These are phyloP conservation scores for Microcebus jonahi DNA, from an alignment of 2,113 vertebrate species.

Conservation along the genomic window DNA sequence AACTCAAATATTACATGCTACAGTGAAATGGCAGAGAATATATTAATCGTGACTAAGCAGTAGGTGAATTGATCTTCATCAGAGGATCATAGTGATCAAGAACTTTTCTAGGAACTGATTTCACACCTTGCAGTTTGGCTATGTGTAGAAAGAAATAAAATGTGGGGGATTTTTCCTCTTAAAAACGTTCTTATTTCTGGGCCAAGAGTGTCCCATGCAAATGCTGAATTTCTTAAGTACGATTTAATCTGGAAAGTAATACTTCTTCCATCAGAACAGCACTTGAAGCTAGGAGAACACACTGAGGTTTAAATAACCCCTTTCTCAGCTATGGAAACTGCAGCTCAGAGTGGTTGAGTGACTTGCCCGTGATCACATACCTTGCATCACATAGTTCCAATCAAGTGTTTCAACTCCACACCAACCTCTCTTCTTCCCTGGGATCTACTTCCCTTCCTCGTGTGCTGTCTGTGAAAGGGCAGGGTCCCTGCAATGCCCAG, in stretches of 20 bases:
- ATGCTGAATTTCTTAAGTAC: neutral
- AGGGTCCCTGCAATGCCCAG: neutral
- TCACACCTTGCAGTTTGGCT: neutral
- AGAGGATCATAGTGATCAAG: neutral
- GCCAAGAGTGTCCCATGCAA: neutral
- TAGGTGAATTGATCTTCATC: neutral
- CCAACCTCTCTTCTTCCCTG: no score
- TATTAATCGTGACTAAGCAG: neutral
- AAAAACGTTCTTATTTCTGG: neutral
- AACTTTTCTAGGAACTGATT: neutral
- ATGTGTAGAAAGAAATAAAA: neutral
- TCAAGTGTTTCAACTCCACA: neutral
- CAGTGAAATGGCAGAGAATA: neutral
- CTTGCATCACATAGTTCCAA: neutral
- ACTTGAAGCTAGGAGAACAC: neutral
- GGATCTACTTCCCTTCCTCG: no score
- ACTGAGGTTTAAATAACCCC: neutral
- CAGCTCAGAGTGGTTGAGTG: neutral
- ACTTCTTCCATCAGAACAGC: neutral
- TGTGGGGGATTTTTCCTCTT: neutral
- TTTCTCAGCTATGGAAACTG: neutral
- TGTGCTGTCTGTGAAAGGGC: neutral
- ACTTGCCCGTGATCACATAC: neutral
- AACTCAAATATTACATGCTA: neutral
- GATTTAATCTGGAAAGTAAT: no score